These are phyloP conservation scores for Ploceus nigricollis DNA, from an alignment of 2,113 vertebrate genomes.

Conservation along the genomic window DNA sequence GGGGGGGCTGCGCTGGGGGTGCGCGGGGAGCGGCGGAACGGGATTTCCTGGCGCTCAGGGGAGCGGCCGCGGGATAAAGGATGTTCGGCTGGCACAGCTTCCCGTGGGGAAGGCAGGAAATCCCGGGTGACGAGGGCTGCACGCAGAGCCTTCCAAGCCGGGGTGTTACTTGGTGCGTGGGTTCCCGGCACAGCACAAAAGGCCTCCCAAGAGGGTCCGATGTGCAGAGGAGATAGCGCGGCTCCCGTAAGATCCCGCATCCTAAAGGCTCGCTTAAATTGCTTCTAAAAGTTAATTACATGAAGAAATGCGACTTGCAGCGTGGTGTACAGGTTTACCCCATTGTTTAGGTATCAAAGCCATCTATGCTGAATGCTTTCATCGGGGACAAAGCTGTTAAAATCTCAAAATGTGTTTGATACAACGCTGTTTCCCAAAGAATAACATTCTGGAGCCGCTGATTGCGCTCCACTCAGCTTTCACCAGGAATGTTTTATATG, in stretches of 20 bases:
- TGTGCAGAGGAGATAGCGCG: background rate
- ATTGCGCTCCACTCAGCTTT: background rate
- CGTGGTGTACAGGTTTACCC: background rate
- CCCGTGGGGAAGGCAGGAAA: background rate
- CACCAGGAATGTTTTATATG: background rate
- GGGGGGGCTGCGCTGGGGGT: background rate
- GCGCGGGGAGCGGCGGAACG: background rate
- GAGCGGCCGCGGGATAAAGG: background rate
- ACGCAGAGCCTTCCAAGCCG: rapidly evolving
- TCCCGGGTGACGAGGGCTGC: rapidly evolving
- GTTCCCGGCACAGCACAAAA: background rate
- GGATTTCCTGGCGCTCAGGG: background rate
- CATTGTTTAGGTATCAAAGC: background rate
- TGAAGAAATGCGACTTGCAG: background rate
- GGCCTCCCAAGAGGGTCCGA: background rate
- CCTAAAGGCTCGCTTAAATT: background rate
- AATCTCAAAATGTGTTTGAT: background rate
- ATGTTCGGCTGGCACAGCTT: background rate
- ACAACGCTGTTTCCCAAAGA: background rate
- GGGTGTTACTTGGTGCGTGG: rapidly evolving
- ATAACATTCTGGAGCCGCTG: background rate
- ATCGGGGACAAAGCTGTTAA: background rate
- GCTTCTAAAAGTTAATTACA: background rate
- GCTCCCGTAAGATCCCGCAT: background rate
- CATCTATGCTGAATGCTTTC: background rate